Conservation (phyloP, 2,797 vertebrate species). For the Alauda arvensis region DNA sequence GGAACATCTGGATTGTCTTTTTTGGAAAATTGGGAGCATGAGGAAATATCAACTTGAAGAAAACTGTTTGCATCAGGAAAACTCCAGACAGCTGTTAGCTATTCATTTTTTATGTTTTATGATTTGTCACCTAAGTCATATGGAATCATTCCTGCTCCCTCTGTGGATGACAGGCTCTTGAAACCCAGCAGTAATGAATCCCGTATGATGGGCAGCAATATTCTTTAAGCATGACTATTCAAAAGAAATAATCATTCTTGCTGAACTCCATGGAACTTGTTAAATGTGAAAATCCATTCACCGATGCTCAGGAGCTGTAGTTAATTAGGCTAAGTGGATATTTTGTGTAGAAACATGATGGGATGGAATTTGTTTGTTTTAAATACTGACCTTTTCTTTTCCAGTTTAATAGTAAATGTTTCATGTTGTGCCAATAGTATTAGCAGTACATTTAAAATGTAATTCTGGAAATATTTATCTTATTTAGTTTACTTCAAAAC, state of each 20-base stretch:
- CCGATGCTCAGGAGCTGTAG: background rate
- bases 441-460: conserved; percentile 15
- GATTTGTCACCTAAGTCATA: conserved; percentile 56
- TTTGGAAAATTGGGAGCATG: conserved; percentile 3
- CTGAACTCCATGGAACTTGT: conserved; percentile 10
- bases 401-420: conserved; percentile 15
- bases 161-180: conserved; percentile 21
- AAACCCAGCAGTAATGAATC: conserved; percentile 44
- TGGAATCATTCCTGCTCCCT: conserved; percentile 52
- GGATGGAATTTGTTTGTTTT: conserved; percentile 37
- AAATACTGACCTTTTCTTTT: background rate
- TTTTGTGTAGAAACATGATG: conserved; percentile 33
- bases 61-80: conserved; percentile 36
- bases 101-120: conserved; percentile 53
- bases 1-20: conserved; percentile 44
- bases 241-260: conserved; percentile 40
- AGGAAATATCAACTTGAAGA: conserved; percentile 44
- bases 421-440: conserved; percentile 41
- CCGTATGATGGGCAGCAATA: conserved; percentile 39
- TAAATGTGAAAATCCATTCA: conserved; percentile 35
- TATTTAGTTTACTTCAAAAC: conserved; percentile 13
- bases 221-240: conserved; percentile 38
- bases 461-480: conserved; percentile 47
- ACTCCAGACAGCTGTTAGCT: conserved; percentile 38
- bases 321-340: conserved; percentile 37